Base-by-base conservation (phyloP, 2,888 invertebrate species). In the Melangyna quadrimaculata region DNA sequence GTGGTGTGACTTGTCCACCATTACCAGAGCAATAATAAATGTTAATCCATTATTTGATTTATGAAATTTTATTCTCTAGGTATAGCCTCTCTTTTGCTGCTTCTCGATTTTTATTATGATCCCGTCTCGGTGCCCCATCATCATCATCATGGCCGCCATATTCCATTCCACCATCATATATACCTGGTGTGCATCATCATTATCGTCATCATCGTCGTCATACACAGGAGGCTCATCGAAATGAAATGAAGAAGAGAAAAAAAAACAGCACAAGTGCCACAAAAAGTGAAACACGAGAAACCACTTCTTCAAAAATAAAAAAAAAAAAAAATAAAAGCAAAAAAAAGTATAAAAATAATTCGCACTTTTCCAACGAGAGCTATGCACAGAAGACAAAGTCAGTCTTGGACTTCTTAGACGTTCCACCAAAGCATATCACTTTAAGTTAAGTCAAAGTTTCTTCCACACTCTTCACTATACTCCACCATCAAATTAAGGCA, bases 21-120 rank as follows among this genome's bases (percentile, higher is more conserved):
- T 87, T 87, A 87, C 86, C 78, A 57, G 75, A 51, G 72, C 81
- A 87, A 82, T 88, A 88, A 87, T 88, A 87, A 88, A 88, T 88
- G 88, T 86, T 84, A 86, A 81, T 87, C 87, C 78, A 86, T 87
- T 88, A 86, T 88, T 88, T 87, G 88, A 88, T 88, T 88, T 88
- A 87, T 80, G 88, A 88, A 87, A 87, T 88, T 88, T 82, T 87
- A 71, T 83, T 83, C 48, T 61, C 53, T 63, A n/a, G n/a, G n/a
- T n/a, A 22, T 35, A 32, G 19, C 59, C 48, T 74, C 61, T 22
- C 45, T 35, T n/a, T n/a, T n/a, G n/a, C n/a, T 27, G 43, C 32
- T 9, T 27, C 19, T 74, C 45, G 22, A 45, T 78, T 71, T 81
- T 78, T 78, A 74, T 78, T 78, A 74, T 74, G 51, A 55, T 67